Conservation (phyloP, 2,797 vertebrate genomes). For the Sardinella longiceps region DNA sequence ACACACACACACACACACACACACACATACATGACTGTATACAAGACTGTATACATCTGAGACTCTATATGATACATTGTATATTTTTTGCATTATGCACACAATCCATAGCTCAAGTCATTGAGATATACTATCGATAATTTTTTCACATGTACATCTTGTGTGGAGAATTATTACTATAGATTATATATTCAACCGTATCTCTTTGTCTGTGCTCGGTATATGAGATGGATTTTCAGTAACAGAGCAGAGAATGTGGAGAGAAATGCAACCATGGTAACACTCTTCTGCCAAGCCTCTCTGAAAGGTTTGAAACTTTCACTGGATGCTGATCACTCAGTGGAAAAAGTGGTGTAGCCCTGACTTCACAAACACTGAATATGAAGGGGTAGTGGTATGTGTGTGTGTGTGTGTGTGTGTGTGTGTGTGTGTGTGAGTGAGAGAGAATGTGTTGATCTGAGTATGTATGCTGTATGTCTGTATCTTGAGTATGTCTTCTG, state of each 20-base stretch:
- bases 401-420: background rate
- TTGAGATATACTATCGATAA: background rate
- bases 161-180: background rate
- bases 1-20: too few relatives aligned
- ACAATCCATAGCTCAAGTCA: background rate
- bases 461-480: too few relatives aligned
- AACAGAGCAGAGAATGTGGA: background rate
- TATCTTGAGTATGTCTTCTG: too few relatives aligned
- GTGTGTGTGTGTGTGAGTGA: background rate
- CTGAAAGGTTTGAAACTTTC: background rate
- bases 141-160: background rate
- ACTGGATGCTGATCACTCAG: background rate
- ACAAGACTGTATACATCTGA: background rate
- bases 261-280: background rate
- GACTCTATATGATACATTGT: too few relatives aligned
- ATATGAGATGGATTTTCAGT: background rate
- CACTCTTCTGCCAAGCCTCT: background rate
- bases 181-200: background rate
- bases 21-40: too few relatives aligned
- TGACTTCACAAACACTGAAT: too few relatives aligned
- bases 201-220: background rate
- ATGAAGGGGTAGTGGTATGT: too few relatives aligned
- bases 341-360: too few relatives aligned
- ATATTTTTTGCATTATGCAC: background rate
- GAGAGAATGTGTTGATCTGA: background rate